Evolutionary conservation across 2,113 vertebrate species (phyloP).

Genomic region (Ornithorhynchus anatinus): DNA sequence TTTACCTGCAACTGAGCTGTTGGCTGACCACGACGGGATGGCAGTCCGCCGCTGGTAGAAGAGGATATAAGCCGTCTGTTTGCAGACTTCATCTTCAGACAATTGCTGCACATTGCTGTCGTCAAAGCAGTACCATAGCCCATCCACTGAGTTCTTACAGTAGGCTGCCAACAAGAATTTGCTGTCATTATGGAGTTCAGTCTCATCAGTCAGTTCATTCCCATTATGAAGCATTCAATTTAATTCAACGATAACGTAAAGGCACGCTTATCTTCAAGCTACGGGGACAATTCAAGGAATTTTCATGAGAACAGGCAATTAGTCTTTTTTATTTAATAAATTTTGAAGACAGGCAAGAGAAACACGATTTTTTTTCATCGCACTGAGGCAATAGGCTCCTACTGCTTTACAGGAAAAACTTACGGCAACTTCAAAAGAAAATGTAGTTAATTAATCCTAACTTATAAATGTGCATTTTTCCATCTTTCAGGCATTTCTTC

Average conservation of each 20-base stretch:
- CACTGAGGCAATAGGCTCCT: not conserved
- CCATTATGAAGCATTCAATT: not conserved
- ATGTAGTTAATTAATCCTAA: no score
- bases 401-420: not conserved
- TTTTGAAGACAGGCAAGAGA: not conserved
- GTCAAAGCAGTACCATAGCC: conserved; percentile 98
- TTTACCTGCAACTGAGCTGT: conserved; percentile 95
- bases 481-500: not conserved
- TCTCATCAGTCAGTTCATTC: not conserved
- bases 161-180: conserved; percentile 75
- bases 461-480: no score
- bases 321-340: not conserved
- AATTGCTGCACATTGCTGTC: conserved; percentile 94
- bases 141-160: conserved; percentile 97
- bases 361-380: not conserved
- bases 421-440: not conserved
- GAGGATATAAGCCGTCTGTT: conserved; percentile 92
- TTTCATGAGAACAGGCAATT: not conserved
- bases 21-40: conserved; percentile 96
- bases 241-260: not conserved
- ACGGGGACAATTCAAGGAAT: not conserved
- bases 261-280: not conserved
- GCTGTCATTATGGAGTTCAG: not conserved
- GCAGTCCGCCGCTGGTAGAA: conserved; percentile 95
- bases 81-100: conserved; percentile 91